These are phyloP conservation scores for Himalopsyche tibetana DNA, from an alignment of 2,888 invertebrate genomes.

Conservation along the genomic window DNA sequence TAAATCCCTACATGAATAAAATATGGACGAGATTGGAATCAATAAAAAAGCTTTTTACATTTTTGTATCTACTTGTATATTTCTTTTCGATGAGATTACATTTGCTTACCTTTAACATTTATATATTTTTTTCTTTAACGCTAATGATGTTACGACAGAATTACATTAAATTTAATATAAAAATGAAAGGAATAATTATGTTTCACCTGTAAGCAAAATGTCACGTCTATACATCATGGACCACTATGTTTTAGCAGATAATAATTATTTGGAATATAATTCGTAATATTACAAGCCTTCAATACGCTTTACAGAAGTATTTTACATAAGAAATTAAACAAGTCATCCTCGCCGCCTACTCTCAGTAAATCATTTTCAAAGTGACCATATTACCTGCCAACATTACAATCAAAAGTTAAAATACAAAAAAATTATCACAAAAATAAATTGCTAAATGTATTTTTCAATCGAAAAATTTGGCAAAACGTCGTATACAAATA, in stretches of 20 bases:
- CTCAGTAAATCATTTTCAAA: conserved; percentile 15
- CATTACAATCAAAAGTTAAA: conserved; percentile 27
- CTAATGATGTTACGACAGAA: conserved; percentile 52
- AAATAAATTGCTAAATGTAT: conserved; percentile 48
- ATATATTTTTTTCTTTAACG: conserved; percentile 50
- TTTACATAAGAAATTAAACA: conserved; percentile 2
- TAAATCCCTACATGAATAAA: no score
- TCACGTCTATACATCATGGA: conserved; percentile 24
- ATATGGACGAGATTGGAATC: background rate
- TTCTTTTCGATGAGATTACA: conserved; percentile 61
- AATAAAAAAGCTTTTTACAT: conserved; percentile 6
- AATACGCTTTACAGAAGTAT: conserved; percentile 19
- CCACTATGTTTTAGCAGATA: conserved; percentile 15
- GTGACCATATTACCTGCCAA: conserved; percentile 27
- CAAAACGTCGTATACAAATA: conserved; percentile 58
- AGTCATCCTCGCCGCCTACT: conserved; percentile 2
- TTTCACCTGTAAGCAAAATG: conserved; percentile 41
- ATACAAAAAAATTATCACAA: conserved; percentile 55
- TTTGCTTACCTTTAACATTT: conserved; percentile 60
- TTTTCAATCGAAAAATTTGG: conserved; percentile 54
- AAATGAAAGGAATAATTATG: conserved; percentile 27
- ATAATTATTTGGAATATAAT: conserved; percentile 53
- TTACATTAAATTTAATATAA: conserved; percentile 42
- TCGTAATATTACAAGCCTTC: conserved; percentile 48
- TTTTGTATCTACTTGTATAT: conserved; percentile 57